These are phyloP conservation scores for Punctoribates punctum DNA, from an alignment of 2,888 invertebrate genomes.

Conservation along the genomic window DNA sequence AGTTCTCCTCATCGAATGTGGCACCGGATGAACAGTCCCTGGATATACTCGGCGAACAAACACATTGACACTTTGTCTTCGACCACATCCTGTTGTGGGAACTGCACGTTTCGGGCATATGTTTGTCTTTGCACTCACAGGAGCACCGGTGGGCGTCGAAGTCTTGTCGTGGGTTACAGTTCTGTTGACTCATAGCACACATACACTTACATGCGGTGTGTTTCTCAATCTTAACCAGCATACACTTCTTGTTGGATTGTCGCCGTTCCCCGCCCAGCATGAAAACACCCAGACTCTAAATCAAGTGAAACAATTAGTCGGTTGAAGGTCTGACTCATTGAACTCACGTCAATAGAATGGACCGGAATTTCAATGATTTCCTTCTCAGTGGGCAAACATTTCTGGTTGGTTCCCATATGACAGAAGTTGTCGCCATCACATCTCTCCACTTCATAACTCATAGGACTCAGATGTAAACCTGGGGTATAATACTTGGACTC, in stretches of 20 bases:
- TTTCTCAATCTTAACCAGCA: constrained; percentile 32
- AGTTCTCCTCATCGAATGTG: constrained; percentile 14
- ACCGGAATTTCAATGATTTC: constrained; percentile 22
- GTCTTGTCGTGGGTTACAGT: constrained; percentile 37
- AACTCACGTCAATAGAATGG: neutral
- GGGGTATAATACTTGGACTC: constrained; percentile 16
- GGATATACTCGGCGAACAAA: constrained; percentile 28
- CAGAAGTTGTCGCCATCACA: constrained; percentile 32
- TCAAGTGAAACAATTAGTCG: neutral
- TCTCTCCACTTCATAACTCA: constrained; percentile 17
- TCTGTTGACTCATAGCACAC: constrained; percentile 32
- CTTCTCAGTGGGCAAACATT: constrained; percentile 16
- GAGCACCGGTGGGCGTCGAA: neutral
- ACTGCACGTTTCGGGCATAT: neutral
- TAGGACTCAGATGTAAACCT: neutral
- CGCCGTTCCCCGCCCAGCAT: too few relatives aligned
- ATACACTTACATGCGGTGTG: constrained; percentile 39
- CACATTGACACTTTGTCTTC: constrained; percentile 21
- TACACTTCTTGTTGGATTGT: constrained; percentile 18
- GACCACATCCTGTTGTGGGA: constrained; percentile 30
- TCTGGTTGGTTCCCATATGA: constrained; percentile 12
- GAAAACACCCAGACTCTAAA: neutral
- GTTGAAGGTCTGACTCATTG: neutral
- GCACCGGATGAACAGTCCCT: constrained; percentile 27
- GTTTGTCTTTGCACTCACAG: constrained; percentile 31